Evolutionary conservation across 2,888 invertebrate species (phyloP).

Genomic region (Chrysopilus asiliformis): DNA sequence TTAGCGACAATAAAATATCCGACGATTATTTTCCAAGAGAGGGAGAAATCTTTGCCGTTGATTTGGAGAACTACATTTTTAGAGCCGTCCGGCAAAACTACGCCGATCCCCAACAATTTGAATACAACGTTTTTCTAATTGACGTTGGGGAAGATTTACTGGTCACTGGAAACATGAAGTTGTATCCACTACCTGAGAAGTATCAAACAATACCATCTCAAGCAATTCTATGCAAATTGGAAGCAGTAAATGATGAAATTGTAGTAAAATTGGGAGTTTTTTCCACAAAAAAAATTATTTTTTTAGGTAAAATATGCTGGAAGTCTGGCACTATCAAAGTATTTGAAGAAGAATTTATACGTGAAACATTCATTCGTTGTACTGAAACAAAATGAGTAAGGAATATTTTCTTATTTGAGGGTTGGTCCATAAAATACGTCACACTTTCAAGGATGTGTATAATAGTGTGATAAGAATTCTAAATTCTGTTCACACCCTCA

Average conservation of each 20-base stretch:
- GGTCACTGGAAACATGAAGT: constrained; percentile 6
- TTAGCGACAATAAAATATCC: constrained; percentile 6
- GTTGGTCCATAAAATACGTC: not conserved
- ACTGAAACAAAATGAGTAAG: not conserved
- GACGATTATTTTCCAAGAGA: constrained; percentile 6
- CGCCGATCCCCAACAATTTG: not conserved
- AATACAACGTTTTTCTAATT: constrained; percentile 8
- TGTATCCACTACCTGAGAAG: constrained; percentile 5
- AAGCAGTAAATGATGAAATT: constrained; percentile 5
- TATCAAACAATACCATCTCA: constrained; percentile 7
- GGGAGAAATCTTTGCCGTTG: constrained; percentile 11
- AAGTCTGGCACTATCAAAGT: constrained; percentile 7
- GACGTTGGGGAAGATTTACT: constrained; percentile 9
- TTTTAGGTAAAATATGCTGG: not conserved
- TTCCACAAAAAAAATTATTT: not conserved
- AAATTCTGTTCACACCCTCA: not conserved
- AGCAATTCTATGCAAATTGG: constrained; percentile 12
- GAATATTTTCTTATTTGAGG: no score
- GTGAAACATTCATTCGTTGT: constrained; percentile 8
- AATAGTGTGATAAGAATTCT: not conserved
- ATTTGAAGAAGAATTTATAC: constrained; percentile 8
- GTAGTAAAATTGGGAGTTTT: not conserved
- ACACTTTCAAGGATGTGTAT: not conserved
- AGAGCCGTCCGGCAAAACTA: constrained; percentile 10
- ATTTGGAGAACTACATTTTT: constrained; percentile 10